Conservation (phyloP, 2,113 vertebrate genomes). For the Vireo altiloquus region DNA sequence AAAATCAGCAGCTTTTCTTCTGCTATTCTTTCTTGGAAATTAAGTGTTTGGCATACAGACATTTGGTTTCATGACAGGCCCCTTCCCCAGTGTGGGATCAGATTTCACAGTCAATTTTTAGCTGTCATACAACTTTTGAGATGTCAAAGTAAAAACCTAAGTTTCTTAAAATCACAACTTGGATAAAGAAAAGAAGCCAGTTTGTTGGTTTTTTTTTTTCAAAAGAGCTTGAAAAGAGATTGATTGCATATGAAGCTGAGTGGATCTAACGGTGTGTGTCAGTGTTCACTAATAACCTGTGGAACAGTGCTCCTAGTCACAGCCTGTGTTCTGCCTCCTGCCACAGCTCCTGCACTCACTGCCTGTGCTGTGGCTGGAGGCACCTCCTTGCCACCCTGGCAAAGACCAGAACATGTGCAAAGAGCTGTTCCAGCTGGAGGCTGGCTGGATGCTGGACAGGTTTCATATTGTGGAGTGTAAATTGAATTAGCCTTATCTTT, state of each 20-base stretch:
- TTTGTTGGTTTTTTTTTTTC: not conserved
- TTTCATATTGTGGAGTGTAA: not conserved
- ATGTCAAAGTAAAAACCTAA: not conserved
- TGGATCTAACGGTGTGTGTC: not conserved
- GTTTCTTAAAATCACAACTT: not conserved
- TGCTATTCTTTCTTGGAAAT: not conserved
- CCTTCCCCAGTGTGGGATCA: fast-evolving
- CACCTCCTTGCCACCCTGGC: fast-evolving
- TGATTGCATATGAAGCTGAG: not conserved
- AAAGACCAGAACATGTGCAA: not conserved
- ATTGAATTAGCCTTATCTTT: not conserved
- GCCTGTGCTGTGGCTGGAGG: not conserved
- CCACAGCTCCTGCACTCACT: not conserved
- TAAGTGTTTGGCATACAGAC: not conserved
- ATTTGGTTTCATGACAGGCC: not conserved
- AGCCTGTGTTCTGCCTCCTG: not conserved
- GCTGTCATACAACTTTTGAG: not conserved
- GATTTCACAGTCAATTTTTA: not conserved
- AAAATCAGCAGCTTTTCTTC: not conserved
- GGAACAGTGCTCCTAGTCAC: not conserved
- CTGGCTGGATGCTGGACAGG: not conserved
- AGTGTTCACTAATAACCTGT: not conserved
- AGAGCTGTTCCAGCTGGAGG: not conserved
- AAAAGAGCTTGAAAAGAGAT: not conserved
- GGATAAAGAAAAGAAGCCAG: not conserved